Evolutionary conservation across 2,113 vertebrate genomes (phyloP).

Genomic region (Osmerus eperlanus): DNA sequence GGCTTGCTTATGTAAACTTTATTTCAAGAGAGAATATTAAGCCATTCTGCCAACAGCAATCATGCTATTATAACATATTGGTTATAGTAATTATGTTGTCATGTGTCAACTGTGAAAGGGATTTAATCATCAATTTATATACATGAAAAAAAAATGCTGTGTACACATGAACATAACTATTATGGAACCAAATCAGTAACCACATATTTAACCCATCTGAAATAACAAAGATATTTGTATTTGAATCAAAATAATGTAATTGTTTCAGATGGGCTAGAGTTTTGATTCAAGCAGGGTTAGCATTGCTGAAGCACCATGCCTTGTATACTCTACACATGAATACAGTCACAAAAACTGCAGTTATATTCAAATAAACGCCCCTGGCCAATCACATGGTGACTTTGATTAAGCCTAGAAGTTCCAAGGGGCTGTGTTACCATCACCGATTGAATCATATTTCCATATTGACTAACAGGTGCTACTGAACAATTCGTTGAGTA

Average conservation of each 20-base stretch:
- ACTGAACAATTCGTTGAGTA: background rate
- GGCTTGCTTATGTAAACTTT: conserved; percentile 7
- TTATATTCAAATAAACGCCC: background rate
- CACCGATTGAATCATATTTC: background rate
- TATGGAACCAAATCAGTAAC: conserved; percentile 42
- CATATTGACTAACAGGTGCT: background rate
- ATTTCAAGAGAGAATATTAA: background rate
- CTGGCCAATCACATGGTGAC: background rate
- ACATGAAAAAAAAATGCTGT: background rate
- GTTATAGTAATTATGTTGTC: conserved; percentile 56
- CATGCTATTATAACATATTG: conserved; percentile 52
- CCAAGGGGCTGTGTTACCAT: background rate
- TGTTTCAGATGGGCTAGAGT: conserved; percentile 50
- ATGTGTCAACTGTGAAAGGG: conserved; percentile 32
- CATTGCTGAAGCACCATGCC: conserved; percentile 57
- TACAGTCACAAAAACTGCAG: conserved; percentile 47
- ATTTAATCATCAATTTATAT: too few relatives aligned
- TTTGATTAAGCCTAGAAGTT: background rate
- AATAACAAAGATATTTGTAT: background rate
- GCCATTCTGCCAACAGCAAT: conserved; percentile 49
- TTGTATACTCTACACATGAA: conserved; percentile 38
- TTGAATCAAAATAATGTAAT: background rate
- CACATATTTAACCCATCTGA: conserved; percentile 43
- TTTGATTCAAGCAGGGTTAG: conserved; percentile 26
- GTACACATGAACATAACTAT: conserved; percentile 64